phyloP scores from a whole-genome alignment of 1,140 invertebrate species.

The Philaenus spumarius region DNA sequence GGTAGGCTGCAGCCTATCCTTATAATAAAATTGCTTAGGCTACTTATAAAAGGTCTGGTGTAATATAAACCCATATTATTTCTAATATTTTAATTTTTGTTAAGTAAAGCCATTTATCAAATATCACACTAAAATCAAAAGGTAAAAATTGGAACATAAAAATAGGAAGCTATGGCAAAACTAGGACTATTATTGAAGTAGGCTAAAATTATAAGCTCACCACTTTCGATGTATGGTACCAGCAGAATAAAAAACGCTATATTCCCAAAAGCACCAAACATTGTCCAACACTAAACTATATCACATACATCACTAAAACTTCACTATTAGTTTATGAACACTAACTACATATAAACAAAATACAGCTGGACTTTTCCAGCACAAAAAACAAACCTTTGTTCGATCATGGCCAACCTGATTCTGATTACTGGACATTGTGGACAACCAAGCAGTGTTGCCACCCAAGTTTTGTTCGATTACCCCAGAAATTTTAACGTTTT shows the following conservation, averaged over 20 bases:
- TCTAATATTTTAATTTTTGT: no score
- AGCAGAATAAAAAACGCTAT: constrained; percentile 35
- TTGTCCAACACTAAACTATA: constrained; percentile 26
- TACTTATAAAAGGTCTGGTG: no score
- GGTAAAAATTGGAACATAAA: no score
- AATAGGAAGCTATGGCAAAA: background rate
- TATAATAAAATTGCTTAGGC: no score
- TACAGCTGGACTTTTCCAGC: constrained; percentile 20
- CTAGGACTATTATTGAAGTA: background rate
- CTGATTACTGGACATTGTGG: background rate
- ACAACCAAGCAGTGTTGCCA: no score
- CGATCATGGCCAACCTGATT: constrained; percentile 14
- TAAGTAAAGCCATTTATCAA: no score
- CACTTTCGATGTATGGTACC: constrained; percentile 45
- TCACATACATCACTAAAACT: constrained; percentile 22
- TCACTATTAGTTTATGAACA: background rate
- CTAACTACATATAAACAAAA: constrained; percentile 19
- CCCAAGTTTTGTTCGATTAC: no score
- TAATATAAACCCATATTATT: no score
- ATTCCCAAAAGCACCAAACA: constrained; percentile 32
- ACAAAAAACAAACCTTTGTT: constrained; percentile 15
- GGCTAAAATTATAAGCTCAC: constrained; percentile 33
- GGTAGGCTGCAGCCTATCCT: no score
- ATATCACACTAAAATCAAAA: no score
- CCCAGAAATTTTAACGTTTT: no score